Evolutionary conservation across 2,113 vertebrate genomes (phyloP).

Genomic region (Saccopteryx leptura): DNA sequence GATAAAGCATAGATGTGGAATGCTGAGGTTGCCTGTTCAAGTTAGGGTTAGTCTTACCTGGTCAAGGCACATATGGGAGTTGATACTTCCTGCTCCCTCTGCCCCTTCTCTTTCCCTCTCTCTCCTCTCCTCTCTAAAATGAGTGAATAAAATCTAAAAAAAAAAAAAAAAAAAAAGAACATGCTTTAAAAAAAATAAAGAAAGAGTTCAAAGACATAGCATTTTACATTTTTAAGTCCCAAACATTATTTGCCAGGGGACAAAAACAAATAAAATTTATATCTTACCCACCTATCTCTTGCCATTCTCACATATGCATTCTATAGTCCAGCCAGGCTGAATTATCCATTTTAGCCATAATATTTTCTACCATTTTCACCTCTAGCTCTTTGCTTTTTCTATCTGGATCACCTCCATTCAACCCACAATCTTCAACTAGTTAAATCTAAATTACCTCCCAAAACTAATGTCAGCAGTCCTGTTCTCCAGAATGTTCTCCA

Average conservation of each 20-base stretch:
- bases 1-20: too few relatives aligned
- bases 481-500: background rate
- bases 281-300: background rate
- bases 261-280: background rate
- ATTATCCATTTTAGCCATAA: background rate
- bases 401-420: background rate
- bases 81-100: too few relatives aligned
- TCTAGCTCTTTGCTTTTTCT: constrained; percentile 1
- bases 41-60: too few relatives aligned
- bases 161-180: too few relatives aligned
- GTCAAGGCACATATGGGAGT: too few relatives aligned
- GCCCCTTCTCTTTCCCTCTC: too few relatives aligned
- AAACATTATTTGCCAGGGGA: background rate
- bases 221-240: background rate
- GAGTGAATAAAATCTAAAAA: too few relatives aligned
- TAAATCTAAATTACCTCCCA: background rate
- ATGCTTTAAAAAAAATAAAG: background rate
- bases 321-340: background rate
- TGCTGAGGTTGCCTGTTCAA: too few relatives aligned
- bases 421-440: background rate
- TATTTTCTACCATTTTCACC: background rate
- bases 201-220: background rate
- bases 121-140: too few relatives aligned
- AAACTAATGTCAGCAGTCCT: background rate
- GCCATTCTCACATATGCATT: background rate